Conservation (phyloP, 2,797 vertebrate genomes). For the Protosalanx chinensis region DNA sequence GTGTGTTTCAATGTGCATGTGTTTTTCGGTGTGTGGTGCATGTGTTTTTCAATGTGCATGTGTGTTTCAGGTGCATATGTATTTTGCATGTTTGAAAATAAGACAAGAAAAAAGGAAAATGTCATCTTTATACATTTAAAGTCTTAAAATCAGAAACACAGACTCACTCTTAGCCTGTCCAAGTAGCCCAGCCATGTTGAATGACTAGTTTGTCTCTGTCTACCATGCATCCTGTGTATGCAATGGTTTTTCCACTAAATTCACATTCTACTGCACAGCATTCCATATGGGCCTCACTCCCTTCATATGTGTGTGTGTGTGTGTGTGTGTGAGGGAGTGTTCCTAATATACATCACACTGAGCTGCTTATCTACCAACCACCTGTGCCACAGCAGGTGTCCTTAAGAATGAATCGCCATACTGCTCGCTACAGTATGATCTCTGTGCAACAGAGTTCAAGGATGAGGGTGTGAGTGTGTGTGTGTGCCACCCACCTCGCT, state of each 20-base stretch:
- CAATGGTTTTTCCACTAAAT: not conserved
- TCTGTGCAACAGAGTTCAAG: not conserved
- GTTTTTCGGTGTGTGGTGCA: too few relatives aligned
- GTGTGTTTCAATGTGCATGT: too few relatives aligned
- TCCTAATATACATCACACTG: conserved; percentile 14
- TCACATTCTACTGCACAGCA: not conserved
- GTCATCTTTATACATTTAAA: not conserved
- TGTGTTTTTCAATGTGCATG: not conserved
- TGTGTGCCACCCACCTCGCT: conserved; percentile 80
- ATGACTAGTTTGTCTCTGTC: conserved; percentile 24
- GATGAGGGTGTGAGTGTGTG: not conserved
- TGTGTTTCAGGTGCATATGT: not conserved
- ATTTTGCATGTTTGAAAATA: too few relatives aligned
- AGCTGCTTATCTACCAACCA: conserved; percentile 12
- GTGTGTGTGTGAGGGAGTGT: conserved; percentile 7
- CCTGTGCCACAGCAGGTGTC: conserved; percentile 11
- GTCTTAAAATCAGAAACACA: not conserved
- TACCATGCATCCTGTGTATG: not conserved
- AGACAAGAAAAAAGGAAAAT: not conserved
- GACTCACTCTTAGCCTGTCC: not conserved
- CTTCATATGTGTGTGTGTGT: not conserved
- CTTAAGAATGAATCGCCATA: not conserved
- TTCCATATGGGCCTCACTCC: not conserved
- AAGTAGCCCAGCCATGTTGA: conserved; percentile 19
- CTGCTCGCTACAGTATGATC: not conserved